A percentile compares a stretch with the other conserved stretches of the same genome.
Conservation (phyloP, 2,113 vertebrate genomes). For the Cinclus cinclus region DNA sequence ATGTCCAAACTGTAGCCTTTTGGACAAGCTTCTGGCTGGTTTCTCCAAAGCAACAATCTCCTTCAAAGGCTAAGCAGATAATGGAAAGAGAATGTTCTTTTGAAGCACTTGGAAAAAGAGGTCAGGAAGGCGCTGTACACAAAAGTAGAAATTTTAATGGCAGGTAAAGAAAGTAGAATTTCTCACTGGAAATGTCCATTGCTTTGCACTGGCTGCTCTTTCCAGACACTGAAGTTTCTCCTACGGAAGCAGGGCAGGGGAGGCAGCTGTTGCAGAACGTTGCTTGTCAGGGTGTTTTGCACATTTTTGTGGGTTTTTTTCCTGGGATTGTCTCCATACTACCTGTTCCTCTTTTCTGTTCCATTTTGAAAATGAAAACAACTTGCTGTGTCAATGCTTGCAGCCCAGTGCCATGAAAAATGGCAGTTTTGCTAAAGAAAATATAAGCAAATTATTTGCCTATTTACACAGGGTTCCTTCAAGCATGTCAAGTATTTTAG, state of each 20-base stretch:
- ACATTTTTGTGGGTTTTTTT: neutral
- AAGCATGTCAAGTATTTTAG: neutral
- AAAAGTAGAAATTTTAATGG: neutral
- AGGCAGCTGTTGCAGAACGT: accelerated
- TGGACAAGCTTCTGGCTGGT: neutral
- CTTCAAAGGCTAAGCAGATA: neutral
- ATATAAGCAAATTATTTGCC: neutral
- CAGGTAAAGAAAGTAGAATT: neutral
- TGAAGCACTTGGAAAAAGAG: neutral
- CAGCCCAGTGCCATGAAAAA: neutral
- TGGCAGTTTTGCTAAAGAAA: neutral
- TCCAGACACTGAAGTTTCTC: neutral
- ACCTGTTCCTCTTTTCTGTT: neutral
- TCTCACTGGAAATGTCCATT: neutral
- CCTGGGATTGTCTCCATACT: neutral
- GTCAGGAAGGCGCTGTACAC: neutral
- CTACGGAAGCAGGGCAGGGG: neutral
- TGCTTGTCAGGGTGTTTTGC: neutral
- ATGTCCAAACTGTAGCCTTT: neutral
- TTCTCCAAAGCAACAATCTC: neutral
- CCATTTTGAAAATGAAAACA: neutral
- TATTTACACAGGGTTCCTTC: neutral
- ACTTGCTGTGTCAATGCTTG: neutral
- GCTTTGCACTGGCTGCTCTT: neutral
- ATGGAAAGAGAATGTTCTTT: neutral